These are phyloP conservation scores for Tetramorium simillimum DNA, from an alignment of 1,140 invertebrate species.

Conservation along the genomic window DNA sequence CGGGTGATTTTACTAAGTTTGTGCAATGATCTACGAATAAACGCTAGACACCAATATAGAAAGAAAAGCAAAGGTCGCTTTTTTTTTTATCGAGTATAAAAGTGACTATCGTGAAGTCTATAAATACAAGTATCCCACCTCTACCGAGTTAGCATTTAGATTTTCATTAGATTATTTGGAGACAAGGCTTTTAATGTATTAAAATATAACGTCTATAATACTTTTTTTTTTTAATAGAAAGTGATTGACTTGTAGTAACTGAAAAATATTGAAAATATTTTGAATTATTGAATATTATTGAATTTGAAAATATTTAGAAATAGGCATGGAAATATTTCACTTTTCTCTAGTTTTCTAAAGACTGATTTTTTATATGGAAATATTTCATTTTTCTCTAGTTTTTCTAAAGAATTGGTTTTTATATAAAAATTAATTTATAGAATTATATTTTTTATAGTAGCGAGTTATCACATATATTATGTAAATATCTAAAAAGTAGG, in stretches of 20 bases:
- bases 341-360: neutral
- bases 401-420: neutral
- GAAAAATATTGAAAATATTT: no score
- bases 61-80: constrained; percentile 43
- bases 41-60: constrained; percentile 37
- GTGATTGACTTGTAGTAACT: no score
- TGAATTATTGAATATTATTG: no score
- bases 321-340: no score
- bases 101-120: constrained; percentile 12
- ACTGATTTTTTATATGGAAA: neutral
- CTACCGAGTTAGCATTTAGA: neutral
- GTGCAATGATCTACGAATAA: constrained; percentile 67
- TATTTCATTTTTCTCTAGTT: no score
- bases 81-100: constrained; percentile 22
- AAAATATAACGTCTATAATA: neutral
- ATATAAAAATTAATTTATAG: no score
- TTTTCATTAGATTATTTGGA: neutral
- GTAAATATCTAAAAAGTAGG: no score
- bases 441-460: neutral
- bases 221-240: no score
- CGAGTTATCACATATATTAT: neutral
- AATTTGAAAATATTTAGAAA: no score
- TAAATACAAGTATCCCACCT: constrained; percentile 3
- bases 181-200: neutral
- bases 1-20: constrained; percentile 65